Evolutionary conservation across 2,888 invertebrate species (phyloP).

Genomic region (Galerucella nymphaeae): DNA sequence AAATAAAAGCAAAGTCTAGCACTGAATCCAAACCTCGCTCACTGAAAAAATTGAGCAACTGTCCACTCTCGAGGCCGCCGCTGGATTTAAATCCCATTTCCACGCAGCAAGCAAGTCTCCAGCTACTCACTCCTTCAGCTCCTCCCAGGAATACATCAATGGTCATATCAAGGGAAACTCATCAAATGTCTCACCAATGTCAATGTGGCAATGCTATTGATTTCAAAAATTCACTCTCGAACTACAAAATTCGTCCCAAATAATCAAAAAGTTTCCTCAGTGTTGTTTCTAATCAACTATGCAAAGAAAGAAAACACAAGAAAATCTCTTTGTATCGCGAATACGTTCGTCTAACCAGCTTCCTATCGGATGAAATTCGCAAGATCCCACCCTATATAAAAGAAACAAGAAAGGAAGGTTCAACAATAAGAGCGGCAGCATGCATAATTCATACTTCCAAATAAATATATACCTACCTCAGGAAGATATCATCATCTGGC

Average conservation of each 20-base stretch:
- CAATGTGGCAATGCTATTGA: too few species aligned
- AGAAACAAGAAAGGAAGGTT: neutral
- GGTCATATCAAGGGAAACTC: too few species aligned
- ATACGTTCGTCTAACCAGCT: neutral
- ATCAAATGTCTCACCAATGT: too few species aligned
- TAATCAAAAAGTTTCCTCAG: neutral
- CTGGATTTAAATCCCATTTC: too few species aligned
- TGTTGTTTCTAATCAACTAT: neutral
- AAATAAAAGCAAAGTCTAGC: too few species aligned
- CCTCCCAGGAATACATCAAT: too few species aligned
- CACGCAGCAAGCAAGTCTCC: too few species aligned
- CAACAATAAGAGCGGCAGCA: constrained; percentile 55
- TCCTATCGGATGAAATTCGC: constrained; percentile 3
- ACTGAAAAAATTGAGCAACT: too few species aligned
- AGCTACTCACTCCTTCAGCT: too few species aligned
- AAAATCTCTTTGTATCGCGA: neutral
- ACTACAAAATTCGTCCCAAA: neutral
- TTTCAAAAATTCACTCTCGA: too few species aligned
- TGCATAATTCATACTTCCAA: constrained; percentile 63
- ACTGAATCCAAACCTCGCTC: too few species aligned
- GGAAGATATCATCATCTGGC: constrained; percentile 60
- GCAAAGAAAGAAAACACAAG: neutral
- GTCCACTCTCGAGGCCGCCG: too few species aligned
- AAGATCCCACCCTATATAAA: constrained; percentile 3
- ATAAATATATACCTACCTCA: constrained; percentile 60